Conservation (phyloP, 2,113 vertebrate species). For the Coregonus clupeaformis region DNA sequence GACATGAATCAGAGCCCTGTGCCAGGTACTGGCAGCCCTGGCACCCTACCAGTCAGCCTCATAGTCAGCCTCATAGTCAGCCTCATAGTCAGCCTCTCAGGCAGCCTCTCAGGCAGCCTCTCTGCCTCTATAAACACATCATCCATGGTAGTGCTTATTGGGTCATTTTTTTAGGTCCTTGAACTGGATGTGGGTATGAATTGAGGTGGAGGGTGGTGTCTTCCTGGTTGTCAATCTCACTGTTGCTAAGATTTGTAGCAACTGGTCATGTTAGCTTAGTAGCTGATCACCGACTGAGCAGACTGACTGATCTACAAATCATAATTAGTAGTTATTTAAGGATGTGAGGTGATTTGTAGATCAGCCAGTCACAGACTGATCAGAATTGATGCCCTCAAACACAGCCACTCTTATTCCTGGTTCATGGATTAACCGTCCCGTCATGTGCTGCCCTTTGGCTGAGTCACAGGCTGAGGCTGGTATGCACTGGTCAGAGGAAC, state of each 20-base stretch:
- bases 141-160: neutral
- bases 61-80: neutral
- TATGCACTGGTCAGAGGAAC: neutral
- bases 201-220: neutral
- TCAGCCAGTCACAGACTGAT: neutral
- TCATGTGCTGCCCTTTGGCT: conserved; percentile 2
- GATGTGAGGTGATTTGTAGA: neutral
- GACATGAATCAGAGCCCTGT: no score
- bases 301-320: neutral
- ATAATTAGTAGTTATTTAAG: no score
- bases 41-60: neutral
- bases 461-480: neutral
- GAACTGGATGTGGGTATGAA: neutral
- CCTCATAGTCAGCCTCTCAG: no score
- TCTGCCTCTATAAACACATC: neutral
- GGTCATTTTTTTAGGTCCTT: neutral
- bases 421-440: neutral
- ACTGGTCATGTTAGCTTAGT: no score
- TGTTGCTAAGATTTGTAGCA: no score
- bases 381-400: no score
- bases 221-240: no score
- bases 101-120: neutral
- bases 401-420: neutral
- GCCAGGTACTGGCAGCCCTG: no score
- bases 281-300: no score